A percentile compares a stretch with the other conserved stretches of the same genome.
Conservation (phyloP, 2,797 vertebrate species). For the Lophius americanus region DNA sequence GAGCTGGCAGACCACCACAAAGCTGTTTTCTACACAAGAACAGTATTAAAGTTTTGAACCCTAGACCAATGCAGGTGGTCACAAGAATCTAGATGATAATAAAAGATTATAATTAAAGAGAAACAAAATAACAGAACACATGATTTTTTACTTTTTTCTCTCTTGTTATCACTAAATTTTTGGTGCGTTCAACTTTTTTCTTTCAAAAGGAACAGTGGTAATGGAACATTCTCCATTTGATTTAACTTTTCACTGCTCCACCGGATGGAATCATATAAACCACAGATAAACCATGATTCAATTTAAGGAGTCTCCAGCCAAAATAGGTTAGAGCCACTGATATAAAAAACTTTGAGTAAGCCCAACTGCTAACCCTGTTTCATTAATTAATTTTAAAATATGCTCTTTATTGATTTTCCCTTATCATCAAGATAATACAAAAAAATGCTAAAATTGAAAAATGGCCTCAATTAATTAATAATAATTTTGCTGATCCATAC, state of each 20-base stretch:
- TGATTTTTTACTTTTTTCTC: neutral
- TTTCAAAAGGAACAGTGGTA: neutral
- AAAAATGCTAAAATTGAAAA: too few species aligned
- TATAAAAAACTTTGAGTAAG: conserved; percentile 5
- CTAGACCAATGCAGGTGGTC: neutral
- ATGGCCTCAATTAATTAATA: too few species aligned
- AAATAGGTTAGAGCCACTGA: neutral
- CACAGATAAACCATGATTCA: neutral
- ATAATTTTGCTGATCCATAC: too few species aligned
- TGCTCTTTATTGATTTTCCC: neutral
- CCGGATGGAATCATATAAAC: neutral
- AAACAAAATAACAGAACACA: neutral
- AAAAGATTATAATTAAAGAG: neutral
- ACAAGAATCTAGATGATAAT: neutral
- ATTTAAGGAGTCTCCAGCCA: conserved; percentile 2
- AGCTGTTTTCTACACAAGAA: too few species aligned
- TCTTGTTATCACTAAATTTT: too few species aligned
- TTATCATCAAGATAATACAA: neutral
- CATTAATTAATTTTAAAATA: neutral
- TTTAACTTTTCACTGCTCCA: neutral
- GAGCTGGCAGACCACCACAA: too few species aligned
- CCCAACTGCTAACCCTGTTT: neutral
- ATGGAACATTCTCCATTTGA: neutral
- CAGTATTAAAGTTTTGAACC: too few species aligned
- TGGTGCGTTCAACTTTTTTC: too few species aligned